Conservation (phyloP, 2,888 invertebrate genomes). For the Dioctria rufipes region DNA sequence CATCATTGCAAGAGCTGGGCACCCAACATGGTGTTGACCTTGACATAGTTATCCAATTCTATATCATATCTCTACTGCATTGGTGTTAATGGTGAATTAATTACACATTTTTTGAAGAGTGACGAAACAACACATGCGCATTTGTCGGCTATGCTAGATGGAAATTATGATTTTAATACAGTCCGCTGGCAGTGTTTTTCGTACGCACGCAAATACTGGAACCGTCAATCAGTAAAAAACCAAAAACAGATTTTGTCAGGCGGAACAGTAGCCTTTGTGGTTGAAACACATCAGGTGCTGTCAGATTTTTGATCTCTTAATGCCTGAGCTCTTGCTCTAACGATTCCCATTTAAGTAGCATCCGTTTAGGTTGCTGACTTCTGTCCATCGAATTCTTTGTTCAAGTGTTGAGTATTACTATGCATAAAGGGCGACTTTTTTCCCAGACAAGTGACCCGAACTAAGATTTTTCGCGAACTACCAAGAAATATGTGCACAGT, state of each 20-base stretch:
- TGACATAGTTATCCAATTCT: constrained; percentile 34
- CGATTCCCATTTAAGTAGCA: constrained; percentile 46
- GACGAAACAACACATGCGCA: neutral
- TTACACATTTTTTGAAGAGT: constrained; percentile 16
- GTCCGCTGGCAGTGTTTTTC: constrained; percentile 14
- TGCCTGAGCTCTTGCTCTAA: constrained; percentile 45
- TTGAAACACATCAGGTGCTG: constrained; percentile 1
- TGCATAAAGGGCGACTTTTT: constrained; percentile 12
- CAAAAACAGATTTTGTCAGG: constrained; percentile 25
- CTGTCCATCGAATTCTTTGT: constrained; percentile 10
- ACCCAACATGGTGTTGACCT: constrained; percentile 5
- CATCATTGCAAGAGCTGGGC: neutral
- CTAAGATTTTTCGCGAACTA: neutral
- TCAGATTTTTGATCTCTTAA: constrained; percentile 43
- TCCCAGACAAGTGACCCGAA: constrained; percentile 26
- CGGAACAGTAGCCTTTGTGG: constrained; percentile 39
- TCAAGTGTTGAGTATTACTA: neutral
- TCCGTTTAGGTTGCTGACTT: constrained; percentile 13
- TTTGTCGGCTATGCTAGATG: neutral
- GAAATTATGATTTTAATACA: neutral
- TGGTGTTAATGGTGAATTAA: neutral
- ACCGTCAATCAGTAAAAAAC: constrained; percentile 23
- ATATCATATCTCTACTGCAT: constrained; percentile 3
- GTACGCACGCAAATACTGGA: constrained; percentile 28
- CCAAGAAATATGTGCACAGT: neutral